These are phyloP conservation scores for Symphodus melops DNA, from an alignment of 2,113 vertebrate genomes.

Conservation along the genomic window DNA sequence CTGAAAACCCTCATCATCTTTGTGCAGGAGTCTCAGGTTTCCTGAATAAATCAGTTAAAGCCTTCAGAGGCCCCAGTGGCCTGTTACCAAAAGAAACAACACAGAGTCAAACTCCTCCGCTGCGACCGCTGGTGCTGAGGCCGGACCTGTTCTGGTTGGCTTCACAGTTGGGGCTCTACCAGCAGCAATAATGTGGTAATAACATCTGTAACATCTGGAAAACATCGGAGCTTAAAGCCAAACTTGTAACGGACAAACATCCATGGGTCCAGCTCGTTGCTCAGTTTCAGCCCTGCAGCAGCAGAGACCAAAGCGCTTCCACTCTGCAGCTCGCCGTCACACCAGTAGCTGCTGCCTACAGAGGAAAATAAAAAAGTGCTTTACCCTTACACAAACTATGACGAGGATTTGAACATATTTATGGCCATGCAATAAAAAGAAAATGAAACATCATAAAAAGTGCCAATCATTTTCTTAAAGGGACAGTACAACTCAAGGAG, in stretches of 20 bases:
- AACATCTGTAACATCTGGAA: constrained; percentile 88
- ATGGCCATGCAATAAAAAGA: constrained; percentile 3
- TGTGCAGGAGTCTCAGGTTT: constrained; percentile 50
- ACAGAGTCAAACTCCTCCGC: constrained; percentile 47
- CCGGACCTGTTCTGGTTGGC: constrained; percentile 53
- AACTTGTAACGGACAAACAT: constrained; percentile 47
- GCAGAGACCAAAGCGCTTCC: background rate
- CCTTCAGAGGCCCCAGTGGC: constrained; percentile 54
- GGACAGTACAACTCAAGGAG: background rate
- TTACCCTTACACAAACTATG: constrained; percentile 14
- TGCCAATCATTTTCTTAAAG: background rate
- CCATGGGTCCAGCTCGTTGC: background rate
- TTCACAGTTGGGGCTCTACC: constrained; percentile 54
- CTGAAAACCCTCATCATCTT: constrained; percentile 49
- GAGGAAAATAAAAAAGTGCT: constrained; percentile 35
- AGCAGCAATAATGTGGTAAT: constrained; percentile 85
- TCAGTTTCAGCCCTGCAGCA: constrained; percentile 10
- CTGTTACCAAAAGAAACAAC: constrained; percentile 67
- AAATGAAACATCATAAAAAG: constrained; percentile 5
- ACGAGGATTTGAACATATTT: constrained; percentile 3
- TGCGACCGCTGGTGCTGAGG: constrained; percentile 48
- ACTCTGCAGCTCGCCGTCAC: constrained; percentile 18
- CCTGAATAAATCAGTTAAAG: constrained; percentile 69
- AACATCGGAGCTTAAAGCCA: constrained; percentile 34
- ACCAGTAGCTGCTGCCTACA: constrained; percentile 25